Evolutionary conservation across 2,797 vertebrate species (phyloP), one percentile per base, ranked within the genome.

Genomic region (Anguilla megastoma): DNA sequence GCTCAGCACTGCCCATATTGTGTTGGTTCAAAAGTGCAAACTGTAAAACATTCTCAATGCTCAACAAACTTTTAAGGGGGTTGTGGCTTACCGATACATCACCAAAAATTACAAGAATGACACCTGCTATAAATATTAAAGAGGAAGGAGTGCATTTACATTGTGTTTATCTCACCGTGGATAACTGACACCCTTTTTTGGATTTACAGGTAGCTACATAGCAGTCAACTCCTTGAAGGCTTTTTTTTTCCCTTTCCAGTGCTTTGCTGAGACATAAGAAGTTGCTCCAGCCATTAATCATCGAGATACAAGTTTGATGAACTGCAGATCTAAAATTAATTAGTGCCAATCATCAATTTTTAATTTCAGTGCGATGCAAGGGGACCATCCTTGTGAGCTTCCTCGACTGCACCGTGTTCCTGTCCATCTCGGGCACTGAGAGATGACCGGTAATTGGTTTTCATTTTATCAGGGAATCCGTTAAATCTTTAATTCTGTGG

Each of bases 11-110:
- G 66, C 80, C 87, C 87, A 88, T 90, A 48, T 86, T 79, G 85
- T 48, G 88, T 21, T 41, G 56, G 89, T 88, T 91, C 88, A 92
- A 88, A 82, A 91, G 91, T 89, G 88, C 87, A 89, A 27, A 50
- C 88, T 85, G 87, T 88, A 71, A 87, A 71, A 87, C 41, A 69
- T 71, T 41, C 84, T 74, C 10, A 66, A 66, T 52, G 33, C 60
- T 52, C 88, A 88, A 90, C 91, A 86, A 91, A 92, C 91, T 92
- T 91, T 91, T 89, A 90, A 91, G 88, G 88, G 69, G 85, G 63
- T 66, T 66, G 63, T 7, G 63, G 63, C n/a, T 27, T 58, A 84
- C 86, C 86, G 85, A 88, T 90, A 91, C 88, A 89, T 91, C 86
- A 90, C 88, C 86, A 89, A 89, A 87, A 89, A 89, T 88, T 90